phyloP scores from a whole-genome alignment of 2,888 invertebrate genomes.

The Pseudococcus viburni region DNA sequence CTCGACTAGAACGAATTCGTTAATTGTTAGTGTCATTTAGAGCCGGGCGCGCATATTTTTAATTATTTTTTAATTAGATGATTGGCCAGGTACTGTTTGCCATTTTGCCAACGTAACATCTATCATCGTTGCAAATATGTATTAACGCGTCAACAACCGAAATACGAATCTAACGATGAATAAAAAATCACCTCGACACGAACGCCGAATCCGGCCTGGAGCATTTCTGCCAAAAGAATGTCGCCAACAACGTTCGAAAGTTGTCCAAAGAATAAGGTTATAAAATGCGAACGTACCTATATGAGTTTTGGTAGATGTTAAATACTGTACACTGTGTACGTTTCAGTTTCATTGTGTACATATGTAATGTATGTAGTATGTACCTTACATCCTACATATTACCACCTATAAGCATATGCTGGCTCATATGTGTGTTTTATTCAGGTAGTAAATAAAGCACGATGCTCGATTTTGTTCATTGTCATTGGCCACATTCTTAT shows the following conservation, averaged over 20 bases:
- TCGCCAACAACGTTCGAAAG: not conserved
- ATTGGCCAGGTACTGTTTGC: not conserved
- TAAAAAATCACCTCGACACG: not conserved
- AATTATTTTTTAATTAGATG: slow-evolving; percentile 19
- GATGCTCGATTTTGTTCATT: slow-evolving; percentile 20
- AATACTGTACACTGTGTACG: too few species aligned
- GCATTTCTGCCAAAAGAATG: not conserved
- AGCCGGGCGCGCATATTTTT: not conserved
- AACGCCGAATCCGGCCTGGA: not conserved
- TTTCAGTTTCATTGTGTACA: too few species aligned
- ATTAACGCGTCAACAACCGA: not conserved
- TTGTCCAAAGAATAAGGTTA: slow-evolving; percentile 47
- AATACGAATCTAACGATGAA: not conserved
- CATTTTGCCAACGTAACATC: slow-evolving; percentile 8
- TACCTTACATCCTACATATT: not conserved
- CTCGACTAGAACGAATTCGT: not conserved
- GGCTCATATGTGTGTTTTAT: not conserved
- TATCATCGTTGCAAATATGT: not conserved
- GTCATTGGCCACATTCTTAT: slow-evolving; percentile 50
- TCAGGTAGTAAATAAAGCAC: not conserved
- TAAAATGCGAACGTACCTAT: not conserved
- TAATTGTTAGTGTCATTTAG: not conserved
- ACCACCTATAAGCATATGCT: not conserved
- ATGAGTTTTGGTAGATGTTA: not conserved
- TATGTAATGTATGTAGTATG: not conserved